These are phyloP conservation scores for Clarias magur DNA, from an alignment of 2,113 vertebrate species.

Conservation along the genomic window DNA sequence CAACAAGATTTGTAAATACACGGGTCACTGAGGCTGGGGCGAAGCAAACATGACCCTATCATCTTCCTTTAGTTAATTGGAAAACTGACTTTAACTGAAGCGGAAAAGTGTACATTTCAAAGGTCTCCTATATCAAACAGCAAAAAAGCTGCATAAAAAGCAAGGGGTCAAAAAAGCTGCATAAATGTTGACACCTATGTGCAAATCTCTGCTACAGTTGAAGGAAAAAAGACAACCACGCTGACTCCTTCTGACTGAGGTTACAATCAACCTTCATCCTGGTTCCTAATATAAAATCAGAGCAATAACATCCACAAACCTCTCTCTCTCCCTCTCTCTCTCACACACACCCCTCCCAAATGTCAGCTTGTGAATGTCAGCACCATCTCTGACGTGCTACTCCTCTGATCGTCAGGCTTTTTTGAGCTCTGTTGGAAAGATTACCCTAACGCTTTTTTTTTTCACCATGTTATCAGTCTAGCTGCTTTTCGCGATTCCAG, in stretches of 20 bases:
- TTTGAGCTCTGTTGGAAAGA: conserved; percentile 61
- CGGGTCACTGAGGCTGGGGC: background rate
- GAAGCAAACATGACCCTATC: background rate
- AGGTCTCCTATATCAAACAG: background rate
- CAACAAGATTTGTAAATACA: background rate
- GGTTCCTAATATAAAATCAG: conserved; percentile 7
- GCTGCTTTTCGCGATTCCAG: conserved; percentile 15
- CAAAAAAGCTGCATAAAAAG: too few relatives aligned
- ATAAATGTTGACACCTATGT: background rate
- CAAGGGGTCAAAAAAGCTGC: background rate
- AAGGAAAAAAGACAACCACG: background rate
- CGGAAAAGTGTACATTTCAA: background rate
- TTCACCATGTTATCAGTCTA: conserved; percentile 19
- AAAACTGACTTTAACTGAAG: background rate
- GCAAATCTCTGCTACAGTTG: background rate
- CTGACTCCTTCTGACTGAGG: background rate
- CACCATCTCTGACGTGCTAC: conserved; percentile 51
- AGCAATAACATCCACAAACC: conserved; percentile 17
- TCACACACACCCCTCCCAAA: conserved; percentile 52
- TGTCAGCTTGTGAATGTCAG: conserved; percentile 69
- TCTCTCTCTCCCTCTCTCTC: background rate
- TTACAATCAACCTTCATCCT: conserved; percentile 8
- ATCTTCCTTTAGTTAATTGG: background rate
- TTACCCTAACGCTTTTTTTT: conserved; percentile 46
- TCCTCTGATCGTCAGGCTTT: conserved; percentile 52